Conservation (phyloP, 1,140 invertebrate species). For the Dendrolimus kikuchii region DNA sequence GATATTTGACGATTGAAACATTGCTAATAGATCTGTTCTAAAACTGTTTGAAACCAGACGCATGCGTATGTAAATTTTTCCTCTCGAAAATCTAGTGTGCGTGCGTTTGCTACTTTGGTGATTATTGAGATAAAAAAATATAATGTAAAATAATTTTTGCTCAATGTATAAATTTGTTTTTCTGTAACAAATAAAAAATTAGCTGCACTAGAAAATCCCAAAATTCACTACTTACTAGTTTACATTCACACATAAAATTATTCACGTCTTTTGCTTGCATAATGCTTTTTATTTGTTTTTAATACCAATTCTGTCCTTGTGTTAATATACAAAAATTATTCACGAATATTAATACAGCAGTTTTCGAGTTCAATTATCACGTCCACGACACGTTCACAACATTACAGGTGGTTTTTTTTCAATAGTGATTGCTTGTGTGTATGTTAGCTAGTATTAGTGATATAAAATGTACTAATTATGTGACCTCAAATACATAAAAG, state of each 20-base stretch:
- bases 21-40: too few species aligned
- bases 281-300: too few species aligned
- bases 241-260: slow-evolving; percentile 14
- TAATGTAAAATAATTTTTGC: too few species aligned
- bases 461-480: too few species aligned
- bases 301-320: not conserved
- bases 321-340: not conserved
- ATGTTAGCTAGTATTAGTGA: slow-evolving; percentile 10
- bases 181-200: not conserved
- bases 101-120: not conserved
- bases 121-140: too few species aligned
- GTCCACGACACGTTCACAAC: slow-evolving; percentile 19
- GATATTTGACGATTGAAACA: too few species aligned
- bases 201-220: too few species aligned
- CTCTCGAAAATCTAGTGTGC: not conserved
- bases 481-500: too few species aligned
- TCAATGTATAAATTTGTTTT: not conserved
- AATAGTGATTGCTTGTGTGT: slow-evolving; percentile 17
- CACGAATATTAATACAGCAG: too few species aligned
- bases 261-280: not conserved
- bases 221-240: slow-evolving; percentile 14
- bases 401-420: slow-evolving; percentile 5
- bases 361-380: not conserved
- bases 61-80: too few species aligned
- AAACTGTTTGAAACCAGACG: too few species aligned